Evolutionary conservation across 2,888 invertebrate species (phyloP).

Genomic region (Cacoxenus indagator): DNA sequence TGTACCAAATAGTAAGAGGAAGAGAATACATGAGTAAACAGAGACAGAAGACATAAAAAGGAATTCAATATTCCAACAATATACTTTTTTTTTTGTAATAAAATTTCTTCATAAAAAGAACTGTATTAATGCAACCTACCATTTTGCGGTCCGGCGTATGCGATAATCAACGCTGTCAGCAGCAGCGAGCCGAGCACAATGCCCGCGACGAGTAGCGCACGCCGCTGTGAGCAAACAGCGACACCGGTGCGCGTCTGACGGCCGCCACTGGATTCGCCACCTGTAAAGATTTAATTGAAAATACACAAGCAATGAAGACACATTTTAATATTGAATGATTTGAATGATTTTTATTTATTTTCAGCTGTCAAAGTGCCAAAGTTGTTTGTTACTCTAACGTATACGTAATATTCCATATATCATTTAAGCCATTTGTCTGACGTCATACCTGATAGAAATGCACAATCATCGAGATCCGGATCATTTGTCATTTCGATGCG

Average conservation of each 20-base stretch:
- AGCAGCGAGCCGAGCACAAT: slow-evolving; percentile 85
- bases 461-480: slow-evolving; percentile 92
- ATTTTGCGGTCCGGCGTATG: slow-evolving; percentile 90
- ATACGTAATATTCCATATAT: background rate
- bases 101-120: slow-evolving; percentile 2
- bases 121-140: slow-evolving; percentile 73
- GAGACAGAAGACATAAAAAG: background rate
- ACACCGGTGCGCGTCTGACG: slow-evolving; percentile 75
- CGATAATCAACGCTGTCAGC: slow-evolving; percentile 87
- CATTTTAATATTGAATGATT: background rate
- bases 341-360: background rate
- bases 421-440: background rate
- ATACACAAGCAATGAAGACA: slow-evolving; percentile 19
- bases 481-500: slow-evolving; percentile 85
- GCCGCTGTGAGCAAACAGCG: slow-evolving; percentile 88
- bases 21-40: background rate
- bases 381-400: background rate
- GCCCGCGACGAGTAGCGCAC: slow-evolving; percentile 85
- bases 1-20: background rate
- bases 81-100: background rate
- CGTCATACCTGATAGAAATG: slow-evolving; percentile 85
- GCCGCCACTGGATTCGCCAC: slow-evolving; percentile 70
- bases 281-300: slow-evolving; percentile 66
- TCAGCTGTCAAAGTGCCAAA: background rate
- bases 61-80: background rate